A percentile compares a stretch with the other conserved stretches of the same genome.
These are phyloP conservation scores for Gracilinanus agilis DNA, from an alignment of 2,113 vertebrate species.

Conservation along the genomic window DNA sequence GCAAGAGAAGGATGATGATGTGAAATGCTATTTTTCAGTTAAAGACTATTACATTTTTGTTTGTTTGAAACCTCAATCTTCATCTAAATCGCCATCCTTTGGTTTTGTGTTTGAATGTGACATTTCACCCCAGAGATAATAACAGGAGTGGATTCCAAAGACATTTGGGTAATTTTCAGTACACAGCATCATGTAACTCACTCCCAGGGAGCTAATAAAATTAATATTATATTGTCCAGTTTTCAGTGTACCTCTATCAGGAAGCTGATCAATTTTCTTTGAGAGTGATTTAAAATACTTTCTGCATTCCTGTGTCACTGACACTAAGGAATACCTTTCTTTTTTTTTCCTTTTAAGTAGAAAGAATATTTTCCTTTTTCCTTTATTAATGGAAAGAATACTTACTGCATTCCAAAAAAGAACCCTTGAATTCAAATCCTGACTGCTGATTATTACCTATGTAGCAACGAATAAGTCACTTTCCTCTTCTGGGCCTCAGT, in stretches of 20 bases:
- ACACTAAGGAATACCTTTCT: conserved; percentile 16
- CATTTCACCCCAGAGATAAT: conserved; percentile 62
- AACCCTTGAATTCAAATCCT: no score
- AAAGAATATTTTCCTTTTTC: no score
- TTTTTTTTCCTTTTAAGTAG: not conserved
- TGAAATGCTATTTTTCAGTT: conserved; percentile 81
- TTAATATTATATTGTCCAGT: no score
- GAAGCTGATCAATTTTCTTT: no score
- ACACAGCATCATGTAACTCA: conserved; percentile 98
- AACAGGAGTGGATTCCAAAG: conserved; percentile 39
- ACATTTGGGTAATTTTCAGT: conserved; percentile 95
- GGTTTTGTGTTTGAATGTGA: conserved; percentile 42
- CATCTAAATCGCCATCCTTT: conserved; percentile 61
- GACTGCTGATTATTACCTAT: no score
- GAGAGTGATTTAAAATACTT: no score
- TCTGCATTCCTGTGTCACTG: not conserved
- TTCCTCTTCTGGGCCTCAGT: no score
- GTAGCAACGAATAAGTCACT: no score
- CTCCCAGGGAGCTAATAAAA: conserved; percentile 96
- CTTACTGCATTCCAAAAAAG: no score
- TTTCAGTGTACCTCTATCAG: no score
- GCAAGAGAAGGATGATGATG: conserved; percentile 66
- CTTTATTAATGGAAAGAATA: no score
- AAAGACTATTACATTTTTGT: conserved; percentile 1
- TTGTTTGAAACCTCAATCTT: conserved; percentile 46